These are phyloP conservation scores for Dipodomys ordii DNA, from an alignment of 2,113 vertebrate genomes.

Conservation along the genomic window DNA sequence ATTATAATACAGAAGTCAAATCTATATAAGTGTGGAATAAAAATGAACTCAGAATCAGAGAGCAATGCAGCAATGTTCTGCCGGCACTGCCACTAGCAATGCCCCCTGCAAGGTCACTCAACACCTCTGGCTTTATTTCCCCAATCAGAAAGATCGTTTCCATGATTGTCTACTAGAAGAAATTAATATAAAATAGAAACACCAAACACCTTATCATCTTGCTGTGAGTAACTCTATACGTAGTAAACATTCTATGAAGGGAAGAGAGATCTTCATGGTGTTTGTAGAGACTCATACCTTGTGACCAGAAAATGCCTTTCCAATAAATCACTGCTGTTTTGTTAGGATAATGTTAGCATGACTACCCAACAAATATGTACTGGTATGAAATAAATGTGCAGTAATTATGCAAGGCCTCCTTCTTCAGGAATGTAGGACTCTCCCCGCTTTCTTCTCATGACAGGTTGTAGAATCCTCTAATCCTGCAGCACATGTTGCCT, in stretches of 20 bases:
- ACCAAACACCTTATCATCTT: conserved; percentile 2
- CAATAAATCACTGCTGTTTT: neutral
- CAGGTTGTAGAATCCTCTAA: neutral
- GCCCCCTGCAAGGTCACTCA: neutral
- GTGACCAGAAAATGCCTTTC: conserved; percentile 6
- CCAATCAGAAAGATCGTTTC: neutral
- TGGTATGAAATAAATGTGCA: conserved; percentile 34
- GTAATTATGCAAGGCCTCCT: neutral
- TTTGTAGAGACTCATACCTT: neutral
- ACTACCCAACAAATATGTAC: neutral
- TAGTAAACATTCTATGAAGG: neutral
- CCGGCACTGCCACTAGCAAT: neutral
- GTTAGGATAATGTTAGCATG: conserved; percentile 18
- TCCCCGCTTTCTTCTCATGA: neutral
- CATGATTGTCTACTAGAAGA: neutral
- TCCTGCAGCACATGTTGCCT: neutral
- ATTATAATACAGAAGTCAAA: neutral
- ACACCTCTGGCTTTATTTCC: conserved; percentile 39
- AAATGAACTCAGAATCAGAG: neutral
- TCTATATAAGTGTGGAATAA: neutral
- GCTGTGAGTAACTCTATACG: neutral
- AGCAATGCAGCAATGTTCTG: neutral
- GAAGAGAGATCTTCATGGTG: neutral
- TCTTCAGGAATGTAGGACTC: conserved; percentile 24
- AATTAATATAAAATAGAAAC: conserved; percentile 43